Evolutionary conservation across 2,888 invertebrate genomes (phyloP), one percentile per base, ranked within the genome.

Genomic region (Eupithecia subfuscata): DNA sequence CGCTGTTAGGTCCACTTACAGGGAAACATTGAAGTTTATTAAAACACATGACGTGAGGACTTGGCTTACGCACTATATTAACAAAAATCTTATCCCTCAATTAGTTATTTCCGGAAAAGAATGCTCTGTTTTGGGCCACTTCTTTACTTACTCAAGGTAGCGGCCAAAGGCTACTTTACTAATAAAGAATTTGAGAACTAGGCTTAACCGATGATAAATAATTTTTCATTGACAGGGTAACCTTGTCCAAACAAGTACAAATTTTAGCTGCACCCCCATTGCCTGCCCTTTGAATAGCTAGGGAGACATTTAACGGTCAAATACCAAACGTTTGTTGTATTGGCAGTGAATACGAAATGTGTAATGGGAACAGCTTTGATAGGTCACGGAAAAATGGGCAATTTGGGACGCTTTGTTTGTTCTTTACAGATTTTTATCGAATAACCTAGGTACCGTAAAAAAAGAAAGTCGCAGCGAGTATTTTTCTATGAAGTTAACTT

Each of bases 231-330:
- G 22, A 56, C 11, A 48, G 11, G 9, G 16, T 12, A 22, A 22
- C 52, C 52, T 56, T 22, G 52, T 52, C 52, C 4, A n/a, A 48
- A 14, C 7, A 2, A 30, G 63, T 16, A 67, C 11, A 67, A 37
- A 43, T 37, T 22, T 9, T n/a, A n/a, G 37, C 68, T 70, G 25
- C 69, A 64, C 71, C 74, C 69, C 56, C 43, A 18, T 43, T 16
- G 30, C 45, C 45, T 70, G 77, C 71, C 77, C 74, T 77, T 74
- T 87, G 80, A 83, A 81, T 79, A 84, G 82, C 76, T 81, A 73
- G 81, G 79, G 82, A 84, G 86, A 84, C 87, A 85, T 86, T 87
- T 85, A 88, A 84, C 86, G 87, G 85, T 85, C 86, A 86, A 89
- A 86, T 85, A 85, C 82, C 84, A 85, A 83, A 82, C 81, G 82